phyloP scores from a whole-genome alignment of 2,888 invertebrate genomes.

The Scaptomyza polygonia region DNA sequence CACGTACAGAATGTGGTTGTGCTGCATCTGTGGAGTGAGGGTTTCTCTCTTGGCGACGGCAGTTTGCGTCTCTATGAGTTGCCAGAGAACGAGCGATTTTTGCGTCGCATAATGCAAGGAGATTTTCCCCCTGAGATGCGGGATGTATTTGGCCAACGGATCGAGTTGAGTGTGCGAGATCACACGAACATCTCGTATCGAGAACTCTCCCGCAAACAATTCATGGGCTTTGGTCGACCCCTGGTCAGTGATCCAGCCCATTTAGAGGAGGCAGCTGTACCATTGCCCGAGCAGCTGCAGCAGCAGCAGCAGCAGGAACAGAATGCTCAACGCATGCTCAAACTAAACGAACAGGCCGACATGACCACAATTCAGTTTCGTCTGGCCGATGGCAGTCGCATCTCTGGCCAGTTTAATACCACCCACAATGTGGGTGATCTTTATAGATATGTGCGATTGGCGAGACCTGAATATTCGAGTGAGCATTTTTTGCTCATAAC shows the following conservation, averaged over 20 bases:
- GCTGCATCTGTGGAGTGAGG: constrained; percentile 67
- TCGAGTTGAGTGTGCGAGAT: constrained; percentile 56
- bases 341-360: constrained; percentile 31
- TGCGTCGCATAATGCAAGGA: constrained; percentile 61
- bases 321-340: constrained; percentile 17
- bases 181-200: constrained; percentile 60
- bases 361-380: constrained; percentile 62
- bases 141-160: constrained; percentile 22
- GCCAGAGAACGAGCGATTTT: constrained; percentile 60
- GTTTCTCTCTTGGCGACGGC: constrained; percentile 66
- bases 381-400: constrained; percentile 61
- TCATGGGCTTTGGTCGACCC: constrained; percentile 58
- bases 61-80: constrained; percentile 42
- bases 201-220: constrained; percentile 50
- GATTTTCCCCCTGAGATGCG: constrained; percentile 64
- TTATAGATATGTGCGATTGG: constrained; percentile 60
- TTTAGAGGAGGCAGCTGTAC: background rate
- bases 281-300: constrained; percentile 12
- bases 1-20: constrained; percentile 45
- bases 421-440: constrained; percentile 60
- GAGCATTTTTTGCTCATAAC: constrained; percentile 55
- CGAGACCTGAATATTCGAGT: constrained; percentile 47
- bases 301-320: constrained; percentile 18
- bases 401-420: constrained; percentile 58
- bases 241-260: constrained; percentile 23